A percentile compares a stretch with the other conserved stretches of the same genome.
phyloP scores from a whole-genome alignment of 2,888 invertebrate genomes.

The Watsonalla cultraria region DNA sequence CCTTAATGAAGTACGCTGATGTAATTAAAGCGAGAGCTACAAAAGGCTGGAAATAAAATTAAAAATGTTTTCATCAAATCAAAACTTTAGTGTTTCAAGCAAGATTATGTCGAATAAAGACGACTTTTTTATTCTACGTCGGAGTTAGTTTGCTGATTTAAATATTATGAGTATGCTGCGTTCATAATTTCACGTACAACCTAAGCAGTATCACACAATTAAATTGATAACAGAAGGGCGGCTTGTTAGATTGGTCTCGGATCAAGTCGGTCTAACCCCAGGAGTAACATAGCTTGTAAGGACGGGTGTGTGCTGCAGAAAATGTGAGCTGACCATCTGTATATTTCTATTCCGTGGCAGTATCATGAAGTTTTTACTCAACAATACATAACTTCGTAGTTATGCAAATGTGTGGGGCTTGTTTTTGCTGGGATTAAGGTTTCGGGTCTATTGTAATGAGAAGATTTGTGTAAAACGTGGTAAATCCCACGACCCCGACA shows the following conservation, averaged over 20 bases:
- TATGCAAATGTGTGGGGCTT: conserved; percentile 42
- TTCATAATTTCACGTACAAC: conserved; percentile 26
- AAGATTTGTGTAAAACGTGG: conserved; percentile 47
- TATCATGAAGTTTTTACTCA: conserved; percentile 27
- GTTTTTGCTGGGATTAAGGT: conserved; percentile 47
- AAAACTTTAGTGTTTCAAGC: conserved; percentile 29
- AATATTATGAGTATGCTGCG: conserved; percentile 23
- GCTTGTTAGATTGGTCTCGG: no score
- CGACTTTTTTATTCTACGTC: conserved; percentile 26
- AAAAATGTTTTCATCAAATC: conserved; percentile 31
- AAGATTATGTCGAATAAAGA: conserved; percentile 27
- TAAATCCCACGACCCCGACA: conserved; percentile 37
- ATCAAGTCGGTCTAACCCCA: no score
- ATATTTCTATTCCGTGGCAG: conserved; percentile 5
- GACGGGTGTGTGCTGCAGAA: no score
- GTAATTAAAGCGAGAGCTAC: conserved; percentile 31
- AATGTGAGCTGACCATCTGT: no score
- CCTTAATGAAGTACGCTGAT: conserved; percentile 23
- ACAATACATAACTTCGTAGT: conserved; percentile 26
- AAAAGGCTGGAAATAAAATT: conserved; percentile 24
- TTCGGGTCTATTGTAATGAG: conserved; percentile 46
- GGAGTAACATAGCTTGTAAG: no score
- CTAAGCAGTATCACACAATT: no score
- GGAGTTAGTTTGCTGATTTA: conserved; percentile 36
- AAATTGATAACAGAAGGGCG: no score